Evolutionary conservation across 1,140 invertebrate species (phyloP), one percentile per base, ranked within the genome.

Genomic region (Caenorhabditis latens): DNA sequence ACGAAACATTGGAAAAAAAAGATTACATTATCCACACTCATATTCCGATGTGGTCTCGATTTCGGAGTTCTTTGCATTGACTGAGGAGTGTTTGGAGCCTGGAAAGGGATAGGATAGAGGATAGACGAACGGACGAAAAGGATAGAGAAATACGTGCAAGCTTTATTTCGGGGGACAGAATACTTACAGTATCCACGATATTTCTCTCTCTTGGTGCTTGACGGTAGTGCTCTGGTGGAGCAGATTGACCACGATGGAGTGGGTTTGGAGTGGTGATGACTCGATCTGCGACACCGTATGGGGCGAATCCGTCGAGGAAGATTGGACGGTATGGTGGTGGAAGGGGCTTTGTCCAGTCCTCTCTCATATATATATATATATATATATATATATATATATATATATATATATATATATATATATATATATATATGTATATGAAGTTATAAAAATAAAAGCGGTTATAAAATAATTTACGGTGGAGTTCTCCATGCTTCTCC

Each of bases 401-500:
- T n/a, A n/a, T n/a, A n/a, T n/a, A n/a, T n/a, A n/a, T n/a, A n/a
- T n/a, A n/a, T n/a, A n/a, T n/a, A n/a, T n/a, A n/a, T n/a, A n/a
- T n/a, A n/a, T n/a, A n/a, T n/a, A n/a, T n/a, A n/a, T n/a, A n/a
- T n/a, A n/a, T n/a, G n/a, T n/a, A n/a, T n/a, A n/a, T n/a, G n/a
- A n/a, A n/a, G n/a, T n/a, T n/a, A n/a, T n/a, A n/a, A n/a, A n/a
- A n/a, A n/a, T n/a, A n/a, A n/a, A n/a, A n/a, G n/a, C n/a, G n/a
- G n/a, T n/a, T n/a, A n/a, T n/a, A n/a, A n/a, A n/a, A n/a, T n/a
- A n/a, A n/a, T 58, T 93, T 84, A 92, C 90, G 92, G 91, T 84
- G 91, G 85, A 42, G 86, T 95, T 79, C 96, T 95, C 97, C 97
- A 99, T 32, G 96, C 95, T 84, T 97, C 96, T 8, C 97, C 97